phyloP scores from a whole-genome alignment of 2,888 invertebrate species.

The Leptopilina myrica region DNA sequence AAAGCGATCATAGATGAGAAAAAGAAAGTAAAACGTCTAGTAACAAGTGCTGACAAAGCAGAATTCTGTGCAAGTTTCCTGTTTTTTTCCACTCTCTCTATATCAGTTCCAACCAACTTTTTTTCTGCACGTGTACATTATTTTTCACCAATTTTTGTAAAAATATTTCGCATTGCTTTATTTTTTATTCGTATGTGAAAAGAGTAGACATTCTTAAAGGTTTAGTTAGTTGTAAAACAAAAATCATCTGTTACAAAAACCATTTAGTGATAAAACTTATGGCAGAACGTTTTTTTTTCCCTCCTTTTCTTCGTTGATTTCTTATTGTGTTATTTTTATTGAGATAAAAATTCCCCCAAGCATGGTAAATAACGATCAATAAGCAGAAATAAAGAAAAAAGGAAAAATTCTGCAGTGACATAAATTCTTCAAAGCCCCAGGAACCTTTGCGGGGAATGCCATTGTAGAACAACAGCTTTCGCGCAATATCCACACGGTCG shows the following conservation, averaged over 20 bases:
- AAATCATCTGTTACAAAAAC: no score
- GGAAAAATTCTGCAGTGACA: conserved; percentile 1
- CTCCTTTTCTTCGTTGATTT: no score
- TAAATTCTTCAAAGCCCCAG: conserved; percentile 25
- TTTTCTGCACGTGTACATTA: no score
- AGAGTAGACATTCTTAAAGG: no score
- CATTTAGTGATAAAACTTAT: no score
- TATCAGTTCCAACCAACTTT: not conserved
- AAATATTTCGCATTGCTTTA: no score
- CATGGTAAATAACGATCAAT: conserved; percentile 5
- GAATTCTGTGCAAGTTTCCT: conserved; percentile 28
- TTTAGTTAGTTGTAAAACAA: no score
- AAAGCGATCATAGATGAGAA: conserved; percentile 31
- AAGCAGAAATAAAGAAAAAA: not conserved
- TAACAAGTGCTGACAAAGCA: conserved; percentile 6
- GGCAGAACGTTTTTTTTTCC: no score
- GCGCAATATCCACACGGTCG: conserved; percentile 3
- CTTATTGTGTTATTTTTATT: not conserved
- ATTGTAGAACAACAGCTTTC: conserved; percentile 34
- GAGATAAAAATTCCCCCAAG: not conserved
- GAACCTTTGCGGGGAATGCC: conserved; percentile 23
- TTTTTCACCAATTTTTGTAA: no score
- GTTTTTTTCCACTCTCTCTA: not conserved
- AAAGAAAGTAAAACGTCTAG: conserved; percentile 6
- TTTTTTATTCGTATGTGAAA: no score